These are phyloP conservation scores for Lycaena phlaeas DNA, from an alignment of 2,888 invertebrate genomes.

Conservation along the genomic window DNA sequence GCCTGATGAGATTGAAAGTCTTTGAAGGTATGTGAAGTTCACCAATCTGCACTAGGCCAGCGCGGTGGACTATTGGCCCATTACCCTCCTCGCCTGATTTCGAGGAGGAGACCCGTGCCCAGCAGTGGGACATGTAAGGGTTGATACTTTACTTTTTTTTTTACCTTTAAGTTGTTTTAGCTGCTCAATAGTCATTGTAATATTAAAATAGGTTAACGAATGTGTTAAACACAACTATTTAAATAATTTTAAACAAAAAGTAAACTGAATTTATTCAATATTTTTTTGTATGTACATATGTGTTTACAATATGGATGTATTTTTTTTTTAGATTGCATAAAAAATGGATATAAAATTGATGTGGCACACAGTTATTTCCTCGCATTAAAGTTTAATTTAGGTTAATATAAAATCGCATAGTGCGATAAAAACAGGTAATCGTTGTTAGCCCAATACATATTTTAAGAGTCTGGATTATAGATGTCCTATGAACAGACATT, in stretches of 20 bases:
- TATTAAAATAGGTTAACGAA: conserved; percentile 12
- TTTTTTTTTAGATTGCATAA: not conserved
- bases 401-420: conserved; percentile 22
- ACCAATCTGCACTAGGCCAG: too few species aligned
- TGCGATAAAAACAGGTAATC: conserved; percentile 21
- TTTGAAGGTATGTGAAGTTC: too few species aligned
- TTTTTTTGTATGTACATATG: not conserved
- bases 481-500: conserved; percentile 35
- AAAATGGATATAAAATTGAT: conserved; percentile 10
- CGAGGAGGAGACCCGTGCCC: too few species aligned
- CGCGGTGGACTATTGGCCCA: too few species aligned
- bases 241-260: not conserved
- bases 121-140: too few species aligned
- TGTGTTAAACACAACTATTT: conserved; percentile 3
- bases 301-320: not conserved
- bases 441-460: conserved; percentile 16
- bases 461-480: conserved; percentile 12
- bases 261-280: not conserved
- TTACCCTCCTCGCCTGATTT: too few species aligned
- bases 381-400: conserved; percentile 36
- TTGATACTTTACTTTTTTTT: too few species aligned
- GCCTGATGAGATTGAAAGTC: too few species aligned
- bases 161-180: conserved; percentile 6
- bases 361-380: conserved; percentile 30
- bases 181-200: conserved; percentile 18